Evolutionary conservation across 2,888 invertebrate genomes (phyloP).

Genomic region (Formica aserva): DNA sequence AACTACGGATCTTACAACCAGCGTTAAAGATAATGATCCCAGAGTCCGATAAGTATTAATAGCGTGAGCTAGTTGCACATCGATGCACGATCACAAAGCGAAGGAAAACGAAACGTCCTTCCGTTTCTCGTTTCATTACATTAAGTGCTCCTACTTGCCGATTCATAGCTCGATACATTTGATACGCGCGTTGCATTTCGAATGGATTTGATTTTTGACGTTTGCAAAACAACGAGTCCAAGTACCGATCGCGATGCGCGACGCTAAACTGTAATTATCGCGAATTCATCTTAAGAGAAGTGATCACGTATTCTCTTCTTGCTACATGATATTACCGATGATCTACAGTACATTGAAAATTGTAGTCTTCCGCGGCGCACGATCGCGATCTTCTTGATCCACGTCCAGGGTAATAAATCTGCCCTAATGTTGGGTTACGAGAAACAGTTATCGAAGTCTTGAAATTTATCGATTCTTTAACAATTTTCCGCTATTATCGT

Average conservation of each 20-base stretch:
- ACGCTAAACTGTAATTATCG: conserved; percentile 54
- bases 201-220: conserved; percentile 45
- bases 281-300: conserved; percentile 55
- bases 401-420: conserved; percentile 71
- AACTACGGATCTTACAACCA: conserved; percentile 59
- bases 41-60: conserved; percentile 50
- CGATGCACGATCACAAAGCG: conserved; percentile 41
- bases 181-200: conserved; percentile 47
- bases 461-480: conserved; percentile 68
- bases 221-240: conserved; percentile 40
- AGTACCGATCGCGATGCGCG: conserved; percentile 37
- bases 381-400: conserved; percentile 60
- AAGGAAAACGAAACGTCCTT: conserved; percentile 17
- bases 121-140: conserved; percentile 52
- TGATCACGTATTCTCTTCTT: conserved; percentile 52
- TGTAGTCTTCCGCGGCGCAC: conserved; percentile 60
- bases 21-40: conserved; percentile 63
- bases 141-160: conserved; percentile 45
- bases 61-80: conserved; percentile 46
- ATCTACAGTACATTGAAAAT: conserved; percentile 64
- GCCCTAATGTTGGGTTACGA: conserved; percentile 63
- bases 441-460: conserved; percentile 70
- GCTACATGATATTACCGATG: conserved; percentile 55
- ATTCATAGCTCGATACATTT: conserved; percentile 44
- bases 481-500: conserved; percentile 70